Base-by-base conservation (phyloP, 2,797 vertebrate species). In the Lophotriccus pileatus region DNA sequence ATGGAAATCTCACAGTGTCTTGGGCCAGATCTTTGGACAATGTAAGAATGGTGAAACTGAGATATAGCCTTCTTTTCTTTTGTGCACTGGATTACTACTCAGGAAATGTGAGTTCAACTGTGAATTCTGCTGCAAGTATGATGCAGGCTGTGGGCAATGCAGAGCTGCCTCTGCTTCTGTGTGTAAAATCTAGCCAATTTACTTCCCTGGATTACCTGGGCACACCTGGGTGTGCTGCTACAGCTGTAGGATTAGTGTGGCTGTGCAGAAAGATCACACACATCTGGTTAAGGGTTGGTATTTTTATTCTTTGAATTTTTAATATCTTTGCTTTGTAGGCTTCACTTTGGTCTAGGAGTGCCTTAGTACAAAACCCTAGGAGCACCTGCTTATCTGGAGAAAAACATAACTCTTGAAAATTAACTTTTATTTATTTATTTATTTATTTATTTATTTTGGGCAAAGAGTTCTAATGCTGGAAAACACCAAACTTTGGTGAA, bases 401-500 rank as follows among this genome's bases (percentile, higher is more conserved):
- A 87, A 94, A 97, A 92, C 12, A 87, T 89, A 74, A 8, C 3
- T 84, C 64, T 56, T 89, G 46, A 66, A 58, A 90, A 56, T 34
- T 5, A 58, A 7, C 5, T 2, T 67, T 24, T 20, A 46, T 53
- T 52, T 36, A 60, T 39, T 92, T 77, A 27, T 82, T 59, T 72
- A 10, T 46, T 72, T 90, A 22, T 22, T 47, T 47, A 12, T 46
- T 46, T 46, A 23, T n/a, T 50, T 27, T 5, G 68, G 60, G 41
- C 46, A 73, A 87, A 90, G 92, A 44, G 46, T 52, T 90, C 69
- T 96, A 95, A 94, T 78, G 90, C 91, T 79, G 90, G 85, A 95
- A 97, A 97, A 90, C 89, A 93, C 94, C 93, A 96, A 97, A 89
- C 85, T 92, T 91, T 90, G 91, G 94, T 97, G 84, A 95, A 97